Base-by-base conservation (phyloP, 2,797 vertebrate species). In the Vipera latastei region DNA sequence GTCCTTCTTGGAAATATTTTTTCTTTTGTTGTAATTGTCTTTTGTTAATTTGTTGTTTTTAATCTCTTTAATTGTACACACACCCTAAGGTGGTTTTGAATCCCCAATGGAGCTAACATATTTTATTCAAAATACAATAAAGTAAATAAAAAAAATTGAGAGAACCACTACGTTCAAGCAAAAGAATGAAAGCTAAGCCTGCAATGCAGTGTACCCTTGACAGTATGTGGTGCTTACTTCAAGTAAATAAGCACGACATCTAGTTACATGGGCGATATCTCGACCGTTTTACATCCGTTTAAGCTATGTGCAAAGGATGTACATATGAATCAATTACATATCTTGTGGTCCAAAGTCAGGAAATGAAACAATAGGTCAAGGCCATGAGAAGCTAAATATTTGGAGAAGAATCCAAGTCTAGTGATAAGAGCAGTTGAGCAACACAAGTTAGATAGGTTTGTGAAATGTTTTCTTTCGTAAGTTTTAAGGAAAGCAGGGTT, bases 341-440 rank as follows among this genome's bases (percentile, higher is more conserved):
- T 44, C 53, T 20, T 38, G 48, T 87, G 60, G 12, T 59, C 26
- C 22, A 48, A 48, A 18, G 7, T n/a, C 22, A 90, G 6, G 22
- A 93, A 86, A 63, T 88, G 32, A 61, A 59, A 38, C 38, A 56
- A 57, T 89, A 59, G 44, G n/a, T 73, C 38, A 90, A 44, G 61
- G 53, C 61, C 69, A 51, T 16, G 28, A 22, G 44, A n/a, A 83
- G 78, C 78, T 83, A 83, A 83, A 83, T 83, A 83, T 83, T 83
- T 83, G 78, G 44, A 83, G 44, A 83, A 83, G 20, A 83, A 83
- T 20, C 38, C 38, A 25, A 83, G 78, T 48, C 78, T 48, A 83
- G 22, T 88, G 55, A 60, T 92, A 89, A 92, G 65, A 89, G 13
- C 38, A 78, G 28, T n/a, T 92, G 5, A 92, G 92, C 91, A 56